Evolutionary conservation across 2,797 vertebrate genomes (phyloP).

Genomic region (Catamblyrhynchus diadema): DNA sequence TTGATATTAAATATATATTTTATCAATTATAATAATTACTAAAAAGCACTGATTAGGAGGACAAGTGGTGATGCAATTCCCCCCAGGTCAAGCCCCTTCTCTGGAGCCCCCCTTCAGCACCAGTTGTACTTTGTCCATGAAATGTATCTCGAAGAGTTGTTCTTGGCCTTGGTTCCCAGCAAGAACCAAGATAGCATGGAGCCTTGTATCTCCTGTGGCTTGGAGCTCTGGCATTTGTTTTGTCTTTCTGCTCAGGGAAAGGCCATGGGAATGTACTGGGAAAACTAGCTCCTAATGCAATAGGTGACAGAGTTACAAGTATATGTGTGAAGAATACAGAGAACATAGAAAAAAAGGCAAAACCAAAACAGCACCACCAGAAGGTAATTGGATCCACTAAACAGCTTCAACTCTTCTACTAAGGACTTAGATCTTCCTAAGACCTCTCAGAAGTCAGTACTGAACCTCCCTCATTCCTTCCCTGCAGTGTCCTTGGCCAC

Average conservation of each 20-base stretch:
- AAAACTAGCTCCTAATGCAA: background rate
- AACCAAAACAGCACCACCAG: fast-evolving
- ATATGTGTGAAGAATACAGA: background rate
- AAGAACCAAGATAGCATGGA: background rate
- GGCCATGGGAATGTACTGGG: background rate
- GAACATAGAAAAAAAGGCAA: background rate
- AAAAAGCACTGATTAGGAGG: background rate
- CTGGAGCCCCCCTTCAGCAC: background rate
- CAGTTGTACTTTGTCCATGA: background rate
- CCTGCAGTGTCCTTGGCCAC: background rate
- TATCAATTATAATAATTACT: background rate
- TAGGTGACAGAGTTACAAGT: background rate
- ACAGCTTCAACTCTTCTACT: background rate
- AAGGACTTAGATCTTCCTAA: background rate
- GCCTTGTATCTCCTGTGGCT: background rate
- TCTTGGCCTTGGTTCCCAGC: background rate
- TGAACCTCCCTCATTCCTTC: background rate
- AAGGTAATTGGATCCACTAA: background rate
- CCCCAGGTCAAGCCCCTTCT: background rate
- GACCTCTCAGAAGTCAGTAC: background rate
- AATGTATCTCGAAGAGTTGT: background rate
- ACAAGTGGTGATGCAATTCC: background rate
- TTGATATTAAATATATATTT: too few species aligned
- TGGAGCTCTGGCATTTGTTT: background rate
- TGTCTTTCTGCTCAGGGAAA: background rate